These are phyloP conservation scores for Pempheris klunzingeri DNA, from an alignment of 2,797 vertebrate species.

Conservation along the genomic window DNA sequence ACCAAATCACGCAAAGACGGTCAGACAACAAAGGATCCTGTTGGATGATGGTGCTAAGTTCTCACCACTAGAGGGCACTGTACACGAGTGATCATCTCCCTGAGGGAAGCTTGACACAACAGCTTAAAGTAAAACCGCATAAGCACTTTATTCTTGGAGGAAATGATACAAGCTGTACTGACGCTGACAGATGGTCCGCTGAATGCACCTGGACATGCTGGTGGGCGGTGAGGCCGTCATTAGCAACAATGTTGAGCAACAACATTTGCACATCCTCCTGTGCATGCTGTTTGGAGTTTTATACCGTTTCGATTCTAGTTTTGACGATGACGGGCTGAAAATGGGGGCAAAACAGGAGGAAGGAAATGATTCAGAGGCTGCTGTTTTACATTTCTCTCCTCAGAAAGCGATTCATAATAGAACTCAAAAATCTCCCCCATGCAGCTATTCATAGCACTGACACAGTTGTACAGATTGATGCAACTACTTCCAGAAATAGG, in stretches of 20 bases:
- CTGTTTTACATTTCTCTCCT: not conserved
- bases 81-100: not conserved
- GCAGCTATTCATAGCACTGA: not conserved
- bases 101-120: not conserved
- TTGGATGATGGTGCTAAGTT: not conserved
- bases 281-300: not conserved
- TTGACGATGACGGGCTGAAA: not conserved
- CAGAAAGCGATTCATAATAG: conserved; percentile 16
- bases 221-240: not conserved
- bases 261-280: not conserved
- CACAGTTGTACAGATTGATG: not conserved
- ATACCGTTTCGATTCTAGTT: not conserved
- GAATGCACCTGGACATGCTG: not conserved
- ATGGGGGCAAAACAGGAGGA: not conserved
- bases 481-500: not conserved
- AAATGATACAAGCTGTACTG: not conserved
- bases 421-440: not conserved
- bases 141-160: not conserved
- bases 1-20: not conserved
- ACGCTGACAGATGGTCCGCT: not conserved
- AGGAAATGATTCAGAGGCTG: not conserved
- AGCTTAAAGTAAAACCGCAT: not conserved
- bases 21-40: not conserved
- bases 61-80: conserved; percentile 30
- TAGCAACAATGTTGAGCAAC: not conserved